phyloP scores from a whole-genome alignment of 2,888 invertebrate species.

The Elysia crispata region DNA sequence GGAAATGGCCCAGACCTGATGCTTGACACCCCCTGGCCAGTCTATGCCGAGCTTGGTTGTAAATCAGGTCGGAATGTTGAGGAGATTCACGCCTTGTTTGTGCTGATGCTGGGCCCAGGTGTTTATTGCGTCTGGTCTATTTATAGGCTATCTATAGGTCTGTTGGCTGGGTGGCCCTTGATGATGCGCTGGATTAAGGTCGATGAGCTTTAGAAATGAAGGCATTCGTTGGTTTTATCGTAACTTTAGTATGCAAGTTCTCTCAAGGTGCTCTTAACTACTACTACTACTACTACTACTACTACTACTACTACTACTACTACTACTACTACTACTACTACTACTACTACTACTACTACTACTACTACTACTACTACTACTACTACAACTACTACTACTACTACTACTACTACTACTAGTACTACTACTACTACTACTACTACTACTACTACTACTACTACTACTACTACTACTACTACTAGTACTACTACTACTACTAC shows the following conservation, averaged over 20 bases:
- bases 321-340: conserved; percentile 25
- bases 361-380: conserved; percentile 5
- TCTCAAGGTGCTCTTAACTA: neutral
- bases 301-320: neutral
- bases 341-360: conserved; percentile 9
- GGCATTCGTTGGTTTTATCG: neutral
- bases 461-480: no score
- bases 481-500: no score
- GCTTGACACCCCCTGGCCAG: no score
- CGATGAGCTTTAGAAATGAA: neutral
- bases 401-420: conserved; percentile 3
- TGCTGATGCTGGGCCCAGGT: no score
- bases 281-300: neutral
- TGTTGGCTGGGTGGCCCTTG: neutral
- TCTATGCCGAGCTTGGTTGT: no score
- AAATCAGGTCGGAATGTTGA: no score
- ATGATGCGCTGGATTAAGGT: no score
- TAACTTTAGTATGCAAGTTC: neutral
- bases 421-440: conserved; percentile 21
- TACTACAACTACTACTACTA: conserved; percentile 13
- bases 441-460: conserved; percentile 14
- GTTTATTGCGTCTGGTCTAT: no score
- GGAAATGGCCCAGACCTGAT: no score
- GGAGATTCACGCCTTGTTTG: no score
- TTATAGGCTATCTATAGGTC: no score